A percentile compares a stretch with the other conserved stretches of the same genome.
phyloP scores from a whole-genome alignment of 2,797 vertebrate genomes.

The Scleropages formosus region DNA sequence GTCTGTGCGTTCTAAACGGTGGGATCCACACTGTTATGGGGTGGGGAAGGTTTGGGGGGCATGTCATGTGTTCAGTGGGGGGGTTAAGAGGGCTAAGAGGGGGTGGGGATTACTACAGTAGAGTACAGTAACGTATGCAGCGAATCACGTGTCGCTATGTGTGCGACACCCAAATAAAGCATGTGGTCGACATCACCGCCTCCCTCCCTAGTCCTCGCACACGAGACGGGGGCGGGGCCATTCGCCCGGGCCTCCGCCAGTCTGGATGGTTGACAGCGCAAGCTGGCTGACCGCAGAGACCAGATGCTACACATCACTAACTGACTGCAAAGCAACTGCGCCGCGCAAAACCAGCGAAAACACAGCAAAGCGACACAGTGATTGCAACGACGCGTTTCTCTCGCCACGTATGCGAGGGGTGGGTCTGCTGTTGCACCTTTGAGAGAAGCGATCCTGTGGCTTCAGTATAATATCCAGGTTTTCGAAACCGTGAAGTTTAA shows the following conservation, averaged over 20 bases:
- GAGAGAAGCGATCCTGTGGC: background rate
- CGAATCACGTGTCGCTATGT: background rate
- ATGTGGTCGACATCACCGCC: constrained; percentile 22
- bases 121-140: constrained; percentile 7
- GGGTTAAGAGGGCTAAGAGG: background rate
- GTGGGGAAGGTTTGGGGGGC: too few relatives aligned
- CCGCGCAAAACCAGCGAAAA: background rate
- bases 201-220: background rate
- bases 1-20: background rate
- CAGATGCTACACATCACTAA: background rate
- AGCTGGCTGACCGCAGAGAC: background rate
- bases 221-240: background rate
- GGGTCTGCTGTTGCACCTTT: background rate
- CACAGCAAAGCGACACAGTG: background rate
- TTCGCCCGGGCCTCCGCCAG: background rate
- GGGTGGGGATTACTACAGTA: background rate
- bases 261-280: constrained; percentile 2
- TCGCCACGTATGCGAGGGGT: too few relatives aligned
- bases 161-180: constrained; percentile 23
- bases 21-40: background rate
- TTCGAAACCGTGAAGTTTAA: too few relatives aligned
- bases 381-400: too few relatives aligned
- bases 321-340: background rate
- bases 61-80: too few relatives aligned
- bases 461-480: too few relatives aligned